A percentile compares a stretch with the other conserved stretches of the same genome.
These are phyloP conservation scores for Megalops cyprinoides DNA, from an alignment of 2,797 vertebrate species.

Conservation along the genomic window DNA sequence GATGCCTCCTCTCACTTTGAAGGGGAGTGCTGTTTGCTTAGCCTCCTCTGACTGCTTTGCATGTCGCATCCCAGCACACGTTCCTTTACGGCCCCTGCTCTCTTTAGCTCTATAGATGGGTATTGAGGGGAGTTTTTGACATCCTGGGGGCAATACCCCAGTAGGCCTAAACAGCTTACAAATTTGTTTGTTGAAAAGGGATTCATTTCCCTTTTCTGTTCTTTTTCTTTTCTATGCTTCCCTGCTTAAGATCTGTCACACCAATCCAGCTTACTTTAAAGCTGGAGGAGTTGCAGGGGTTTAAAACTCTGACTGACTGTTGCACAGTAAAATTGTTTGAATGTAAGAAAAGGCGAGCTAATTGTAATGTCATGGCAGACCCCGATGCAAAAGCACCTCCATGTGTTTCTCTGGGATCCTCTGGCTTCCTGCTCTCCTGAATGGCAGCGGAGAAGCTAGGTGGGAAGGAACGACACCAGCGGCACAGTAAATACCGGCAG, in stretches of 20 bases:
- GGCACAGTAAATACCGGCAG: neutral
- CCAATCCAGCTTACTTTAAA: neutral
- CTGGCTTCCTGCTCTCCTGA: neutral
- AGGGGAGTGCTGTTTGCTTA: constrained; percentile 62
- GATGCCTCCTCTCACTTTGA: constrained; percentile 66
- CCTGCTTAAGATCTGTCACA: neutral
- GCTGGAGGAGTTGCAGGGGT: neutral
- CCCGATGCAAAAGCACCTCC: neutral
- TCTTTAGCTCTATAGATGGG: neutral
- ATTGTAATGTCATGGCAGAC: no score
- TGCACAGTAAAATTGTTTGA: no score
- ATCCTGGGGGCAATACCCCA: neutral
- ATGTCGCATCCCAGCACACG: constrained; percentile 41
- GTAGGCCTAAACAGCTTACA: neutral
- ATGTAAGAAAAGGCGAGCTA: no score
- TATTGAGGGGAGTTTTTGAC: constrained; percentile 7
- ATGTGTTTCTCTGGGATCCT: neutral
- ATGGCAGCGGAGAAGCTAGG: neutral
- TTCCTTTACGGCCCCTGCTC: constrained; percentile 35
- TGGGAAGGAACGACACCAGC: constrained; percentile 6
- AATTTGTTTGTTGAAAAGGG: neutral
- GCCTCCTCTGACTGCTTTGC: constrained; percentile 53
- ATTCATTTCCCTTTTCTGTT: neutral
- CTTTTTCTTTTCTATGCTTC: neutral
- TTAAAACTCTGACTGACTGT: no score